Evolutionary conservation across 2,888 invertebrate genomes (phyloP), one percentile per base, ranked within the genome.

Genomic region (Cylindroiulus punctatus): DNA sequence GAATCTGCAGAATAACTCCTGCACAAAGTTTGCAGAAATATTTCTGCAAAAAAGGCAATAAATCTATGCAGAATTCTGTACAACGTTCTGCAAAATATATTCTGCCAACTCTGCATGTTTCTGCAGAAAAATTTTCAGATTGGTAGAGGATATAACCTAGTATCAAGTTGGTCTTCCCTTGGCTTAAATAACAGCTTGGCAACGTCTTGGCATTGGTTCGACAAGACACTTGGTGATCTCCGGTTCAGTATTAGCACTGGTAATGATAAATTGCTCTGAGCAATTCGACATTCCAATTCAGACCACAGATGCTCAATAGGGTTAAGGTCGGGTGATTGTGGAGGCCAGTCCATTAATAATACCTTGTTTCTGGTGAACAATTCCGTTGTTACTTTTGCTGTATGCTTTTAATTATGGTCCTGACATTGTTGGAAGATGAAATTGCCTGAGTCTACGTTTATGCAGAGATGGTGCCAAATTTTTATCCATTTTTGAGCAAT

Each of bases 261-360:
- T 52, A 52, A 52, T 52, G 52, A 52, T 52, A n/a, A n/a, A 52
- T 52, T 52, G 17, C 52, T 52, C 52, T n/a, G 52, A 52, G 52
- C 52, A 52, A 52, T 17, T 52, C n/a, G n/a, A 19, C n/a, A n/a
- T 52, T 19, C 19, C 52, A 52, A 52, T 52, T 52, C n/a, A 17
- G 52, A 52, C 19, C 19, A n/a, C 19, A 52, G 19, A 52, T 52
- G 52, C 52, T 52, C 52, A 52, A 52, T 52, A 19, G 52, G 52
- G 19, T 52, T 52, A n/a, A 52, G 52, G 52, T 52, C n/a, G 19
- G 19, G 52, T 52, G 52, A 52, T 52, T 52, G 52, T 52, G 52
- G 52, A 52, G 52, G 52, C 52, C n/a, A 52, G 19, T 52, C 52
- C 52, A 52, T 19, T 52, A 52, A 52, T 52, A 5, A 52, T 52